Base-by-base conservation (phyloP, 2,113 vertebrate species). In the Bettongia penicillata region DNA sequence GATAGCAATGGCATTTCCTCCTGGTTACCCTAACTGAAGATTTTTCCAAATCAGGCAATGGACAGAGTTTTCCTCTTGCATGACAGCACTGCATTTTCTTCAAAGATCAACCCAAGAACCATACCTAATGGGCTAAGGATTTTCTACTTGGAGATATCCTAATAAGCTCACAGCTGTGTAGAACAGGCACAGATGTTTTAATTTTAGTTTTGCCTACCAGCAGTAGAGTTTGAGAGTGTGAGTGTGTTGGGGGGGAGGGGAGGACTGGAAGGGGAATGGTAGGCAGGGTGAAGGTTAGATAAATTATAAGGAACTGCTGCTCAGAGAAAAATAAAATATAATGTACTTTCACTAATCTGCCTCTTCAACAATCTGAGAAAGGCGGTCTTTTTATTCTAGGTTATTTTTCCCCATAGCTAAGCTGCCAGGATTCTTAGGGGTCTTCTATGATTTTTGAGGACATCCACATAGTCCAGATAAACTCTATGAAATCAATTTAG, bases 141-240 rank as follows among this genome's bases (percentile, higher is more conserved):
- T 92, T 31, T 95, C 93, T 68, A 89, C 84, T 50, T 89, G 91
- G 1, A 96, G 31, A 47, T 50, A 89, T 0, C 52, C 31, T 61
- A 48, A 93, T 94, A 96, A 49, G 50, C 91, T 91, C 91, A 97
- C 91, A 98, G 97, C 96, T 97, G 95, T 51, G 37, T n/a, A 77
- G 55, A 92, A 51, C 94, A 95, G 95, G 61, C 51, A 94, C 96
- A 96, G 97, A 84, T 91, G 96, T 77, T 97, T 96, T 94, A 91
- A 77, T 90, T 94, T 96, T 96, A 92, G 51, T 16, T 95, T 90
- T 95, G 92, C 61, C 50, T 89, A 22, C 51, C 0, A 53, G 12
- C 2, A 25, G 24, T 24, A 25, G 90, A 90, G 43, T 95, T 96
- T 97, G 94, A 91, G n/a, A 55, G 49, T 51, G 61, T 90, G 91